phyloP scores from a whole-genome alignment of 1,140 invertebrate species.

The Zaprionus inermis region DNA sequence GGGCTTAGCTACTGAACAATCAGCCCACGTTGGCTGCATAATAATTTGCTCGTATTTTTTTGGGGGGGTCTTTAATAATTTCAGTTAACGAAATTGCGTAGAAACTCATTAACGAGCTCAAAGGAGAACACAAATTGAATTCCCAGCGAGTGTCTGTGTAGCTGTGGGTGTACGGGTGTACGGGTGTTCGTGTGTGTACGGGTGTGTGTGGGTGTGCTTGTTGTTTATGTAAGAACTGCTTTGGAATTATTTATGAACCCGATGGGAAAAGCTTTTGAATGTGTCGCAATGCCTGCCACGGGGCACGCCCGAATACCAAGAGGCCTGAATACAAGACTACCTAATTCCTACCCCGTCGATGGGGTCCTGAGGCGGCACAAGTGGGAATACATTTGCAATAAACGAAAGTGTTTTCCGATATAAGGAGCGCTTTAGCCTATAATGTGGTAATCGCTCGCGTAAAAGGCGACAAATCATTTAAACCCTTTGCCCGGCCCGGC shows the following conservation, averaged over 20 bases:
- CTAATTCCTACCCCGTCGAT: not conserved
- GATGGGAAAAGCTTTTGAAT: slow-evolving; percentile 76
- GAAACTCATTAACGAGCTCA: slow-evolving; percentile 69
- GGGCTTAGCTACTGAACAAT: slow-evolving; percentile 5
- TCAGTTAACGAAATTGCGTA: slow-evolving; percentile 70
- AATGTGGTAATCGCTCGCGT: slow-evolving; percentile 83
- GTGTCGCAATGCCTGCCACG: slow-evolving; percentile 68
- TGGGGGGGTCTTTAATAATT: slow-evolving; percentile 62
- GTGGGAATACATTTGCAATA: slow-evolving; percentile 78
- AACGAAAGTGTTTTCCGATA: slow-evolving; percentile 82
- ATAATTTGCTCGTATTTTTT: slow-evolving; percentile 45
- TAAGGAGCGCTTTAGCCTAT: slow-evolving; percentile 78
- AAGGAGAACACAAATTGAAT: slow-evolving; percentile 65
- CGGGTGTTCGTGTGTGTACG: slow-evolving; percentile 1
- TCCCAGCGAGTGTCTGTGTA: slow-evolving; percentile 34
- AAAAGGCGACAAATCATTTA: slow-evolving; percentile 84
- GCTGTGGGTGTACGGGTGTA: not conserved
- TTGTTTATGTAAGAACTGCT: slow-evolving; percentile 75
- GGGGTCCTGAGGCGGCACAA: slow-evolving; percentile 41
- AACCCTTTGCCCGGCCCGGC: slow-evolving; percentile 56
- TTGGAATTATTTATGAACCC: slow-evolving; percentile 77
- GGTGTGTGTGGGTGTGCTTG: slow-evolving; percentile 13
- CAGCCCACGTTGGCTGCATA: slow-evolving; percentile 39
- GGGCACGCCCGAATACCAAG: slow-evolving; percentile 47
- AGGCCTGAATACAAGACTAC: not conserved